A percentile compares a stretch with the other conserved stretches of the same genome.
Conservation (phyloP, 2,888 invertebrate genomes). For the Pomacea canaliculata region DNA sequence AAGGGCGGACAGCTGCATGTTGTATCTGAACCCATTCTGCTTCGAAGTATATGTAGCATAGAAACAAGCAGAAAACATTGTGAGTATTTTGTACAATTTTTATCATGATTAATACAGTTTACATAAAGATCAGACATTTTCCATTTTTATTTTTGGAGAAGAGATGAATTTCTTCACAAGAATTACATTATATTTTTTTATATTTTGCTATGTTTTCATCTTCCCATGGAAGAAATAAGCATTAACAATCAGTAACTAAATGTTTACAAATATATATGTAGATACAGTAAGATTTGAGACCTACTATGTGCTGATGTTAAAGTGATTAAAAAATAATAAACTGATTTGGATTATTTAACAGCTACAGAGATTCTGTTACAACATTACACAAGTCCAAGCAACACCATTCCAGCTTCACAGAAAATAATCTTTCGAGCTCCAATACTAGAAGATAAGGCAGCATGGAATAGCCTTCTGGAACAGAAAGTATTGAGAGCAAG, state of each 20-base stretch:
- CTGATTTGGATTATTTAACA: conserved; percentile 25
- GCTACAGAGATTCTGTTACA: conserved; percentile 58
- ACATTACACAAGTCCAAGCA: conserved; percentile 29
- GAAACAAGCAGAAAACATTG: conserved; percentile 54
- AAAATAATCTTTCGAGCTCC: conserved; percentile 52
- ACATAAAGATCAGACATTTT: neutral
- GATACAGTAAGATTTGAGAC: no score
- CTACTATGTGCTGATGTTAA: no score
- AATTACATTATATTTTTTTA: no score
- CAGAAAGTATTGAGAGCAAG: conserved; percentile 53
- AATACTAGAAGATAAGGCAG: conserved; percentile 59
- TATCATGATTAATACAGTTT: neutral
- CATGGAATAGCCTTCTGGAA: conserved; percentile 64
- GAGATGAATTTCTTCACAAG: no score
- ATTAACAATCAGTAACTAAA: no score
- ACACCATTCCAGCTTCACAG: conserved; percentile 28
- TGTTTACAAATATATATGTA: no score
- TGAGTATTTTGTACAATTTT: conserved; percentile 40
- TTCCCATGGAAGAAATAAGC: no score
- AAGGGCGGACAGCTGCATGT: conserved; percentile 52
- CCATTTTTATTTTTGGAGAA: neutral
- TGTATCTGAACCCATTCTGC: conserved; percentile 52
- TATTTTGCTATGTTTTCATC: no score
- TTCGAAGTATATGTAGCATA: conserved; percentile 53
- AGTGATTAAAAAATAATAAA: no score